phyloP scores from a whole-genome alignment of 2,113 vertebrate genomes.

The Bubo blakistoni region DNA sequence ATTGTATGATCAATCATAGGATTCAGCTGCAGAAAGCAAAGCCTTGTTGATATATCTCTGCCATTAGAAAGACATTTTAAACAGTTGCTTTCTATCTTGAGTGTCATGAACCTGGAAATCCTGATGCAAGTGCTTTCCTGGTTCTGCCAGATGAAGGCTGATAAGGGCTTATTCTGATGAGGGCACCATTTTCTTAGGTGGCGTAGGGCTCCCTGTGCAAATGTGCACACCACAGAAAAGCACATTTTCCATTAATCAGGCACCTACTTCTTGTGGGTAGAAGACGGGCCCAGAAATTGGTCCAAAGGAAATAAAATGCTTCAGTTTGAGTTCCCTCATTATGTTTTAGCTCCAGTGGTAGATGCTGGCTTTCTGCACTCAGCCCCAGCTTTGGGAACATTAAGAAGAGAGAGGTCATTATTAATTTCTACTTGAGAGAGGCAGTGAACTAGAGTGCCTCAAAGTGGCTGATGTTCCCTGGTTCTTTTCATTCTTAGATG shows the following conservation, averaged over 20 bases:
- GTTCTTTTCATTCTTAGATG: neutral
- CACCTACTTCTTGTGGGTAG: neutral
- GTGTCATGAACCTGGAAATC: neutral
- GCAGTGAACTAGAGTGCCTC: neutral
- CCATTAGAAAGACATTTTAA: neutral
- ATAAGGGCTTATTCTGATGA: neutral
- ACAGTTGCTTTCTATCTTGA: neutral
- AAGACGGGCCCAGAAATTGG: neutral
- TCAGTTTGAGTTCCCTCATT: neutral
- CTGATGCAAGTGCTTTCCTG: neutral
- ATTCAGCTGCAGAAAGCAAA: neutral
- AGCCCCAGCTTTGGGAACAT: neutral
- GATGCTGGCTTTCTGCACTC: neutral
- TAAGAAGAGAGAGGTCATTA: neutral
- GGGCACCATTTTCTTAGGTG: neutral
- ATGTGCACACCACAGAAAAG: neutral
- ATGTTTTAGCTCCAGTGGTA: neutral
- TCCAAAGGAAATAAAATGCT: neutral
- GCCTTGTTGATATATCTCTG: neutral
- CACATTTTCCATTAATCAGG: neutral
- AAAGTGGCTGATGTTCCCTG: neutral
- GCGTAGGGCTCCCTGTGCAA: neutral
- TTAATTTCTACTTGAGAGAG: neutral
- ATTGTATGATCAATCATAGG: conserved; percentile 16
- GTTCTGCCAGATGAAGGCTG: neutral